Conservation (phyloP, 2,113 vertebrate genomes). For the Tympanuchus pallidicinctus region DNA sequence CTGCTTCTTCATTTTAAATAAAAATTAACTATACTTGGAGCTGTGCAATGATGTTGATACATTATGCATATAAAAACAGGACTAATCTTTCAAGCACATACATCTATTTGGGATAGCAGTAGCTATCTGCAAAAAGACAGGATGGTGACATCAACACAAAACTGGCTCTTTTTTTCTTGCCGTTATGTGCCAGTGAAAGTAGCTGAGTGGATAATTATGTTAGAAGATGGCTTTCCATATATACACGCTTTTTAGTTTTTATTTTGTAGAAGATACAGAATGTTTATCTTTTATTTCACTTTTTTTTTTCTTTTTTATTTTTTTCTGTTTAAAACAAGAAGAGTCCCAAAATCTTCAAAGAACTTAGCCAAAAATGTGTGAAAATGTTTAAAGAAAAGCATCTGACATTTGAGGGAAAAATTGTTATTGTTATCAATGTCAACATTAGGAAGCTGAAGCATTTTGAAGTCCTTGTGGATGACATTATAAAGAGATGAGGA, state of each 20-base stretch:
- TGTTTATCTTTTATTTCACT: background rate
- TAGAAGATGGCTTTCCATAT: background rate
- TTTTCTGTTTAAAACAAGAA: background rate
- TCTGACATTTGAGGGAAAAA: background rate
- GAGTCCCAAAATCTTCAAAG: background rate
- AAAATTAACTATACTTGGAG: constrained; percentile 61
- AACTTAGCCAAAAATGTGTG: background rate
- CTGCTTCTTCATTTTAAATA: constrained; percentile 68
- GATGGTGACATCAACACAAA: constrained; percentile 39
- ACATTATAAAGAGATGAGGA: background rate
- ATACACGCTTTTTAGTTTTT: background rate
- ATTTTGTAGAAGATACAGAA: background rate
- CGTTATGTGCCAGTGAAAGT: background rate
- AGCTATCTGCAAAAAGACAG: constrained; percentile 64
- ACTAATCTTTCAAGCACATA: constrained; percentile 39
- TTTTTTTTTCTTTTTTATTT: background rate
- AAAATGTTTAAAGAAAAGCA: background rate
- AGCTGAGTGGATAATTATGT: constrained; percentile 2
- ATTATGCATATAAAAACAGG: constrained; percentile 57
- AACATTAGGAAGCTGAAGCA: background rate
- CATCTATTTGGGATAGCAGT: constrained; percentile 54
- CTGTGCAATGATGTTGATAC: constrained; percentile 47
- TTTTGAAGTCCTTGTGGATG: background rate
- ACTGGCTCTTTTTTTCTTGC: background rate
- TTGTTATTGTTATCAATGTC: background rate